Evolutionary conservation across 2,113 vertebrate species (phyloP).

Genomic region (Alexandromys fortis): DNA sequence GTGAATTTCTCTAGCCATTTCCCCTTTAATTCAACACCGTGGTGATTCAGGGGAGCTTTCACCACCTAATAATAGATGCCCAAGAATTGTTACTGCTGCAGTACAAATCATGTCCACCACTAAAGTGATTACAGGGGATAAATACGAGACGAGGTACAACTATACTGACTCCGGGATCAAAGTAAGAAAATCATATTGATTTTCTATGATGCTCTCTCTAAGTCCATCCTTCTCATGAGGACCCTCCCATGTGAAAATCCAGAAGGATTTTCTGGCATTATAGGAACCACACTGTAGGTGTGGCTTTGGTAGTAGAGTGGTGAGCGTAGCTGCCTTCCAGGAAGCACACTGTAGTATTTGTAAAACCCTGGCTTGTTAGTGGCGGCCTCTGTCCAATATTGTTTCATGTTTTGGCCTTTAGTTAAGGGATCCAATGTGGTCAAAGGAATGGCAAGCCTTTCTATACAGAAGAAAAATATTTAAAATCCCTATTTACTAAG

Average conservation of each 20-base stretch:
- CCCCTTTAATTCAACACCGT: slow-evolving; percentile 55
- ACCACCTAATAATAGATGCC: slow-evolving; percentile 56
- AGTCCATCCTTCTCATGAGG: not conserved
- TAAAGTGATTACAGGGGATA: slow-evolving; percentile 56
- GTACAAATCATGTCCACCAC: slow-evolving; percentile 34
- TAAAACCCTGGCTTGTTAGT: not conserved
- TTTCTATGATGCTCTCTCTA: not conserved
- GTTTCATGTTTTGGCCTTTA: slow-evolving; percentile 9
- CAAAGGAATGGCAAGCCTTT: not conserved
- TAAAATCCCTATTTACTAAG: not conserved
- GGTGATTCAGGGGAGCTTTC: slow-evolving; percentile 63
- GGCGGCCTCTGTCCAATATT: not conserved
- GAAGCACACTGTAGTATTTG: not conserved
- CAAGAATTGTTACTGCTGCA: slow-evolving; percentile 26
- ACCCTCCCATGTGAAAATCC: not conserved
- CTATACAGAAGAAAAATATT: not conserved
- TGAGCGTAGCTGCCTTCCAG: no score
- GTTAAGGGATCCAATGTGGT: not conserved
- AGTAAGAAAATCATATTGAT: slow-evolving; percentile 42
- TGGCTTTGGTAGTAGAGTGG: no score
- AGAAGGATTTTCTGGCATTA: not conserved
- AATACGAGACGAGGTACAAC: slow-evolving; percentile 50
- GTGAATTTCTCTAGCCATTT: slow-evolving; percentile 66
- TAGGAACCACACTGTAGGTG: not conserved
- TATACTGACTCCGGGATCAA: not conserved